Conservation (phyloP, 2,113 vertebrate species). For the Gallinago undulata region DNA sequence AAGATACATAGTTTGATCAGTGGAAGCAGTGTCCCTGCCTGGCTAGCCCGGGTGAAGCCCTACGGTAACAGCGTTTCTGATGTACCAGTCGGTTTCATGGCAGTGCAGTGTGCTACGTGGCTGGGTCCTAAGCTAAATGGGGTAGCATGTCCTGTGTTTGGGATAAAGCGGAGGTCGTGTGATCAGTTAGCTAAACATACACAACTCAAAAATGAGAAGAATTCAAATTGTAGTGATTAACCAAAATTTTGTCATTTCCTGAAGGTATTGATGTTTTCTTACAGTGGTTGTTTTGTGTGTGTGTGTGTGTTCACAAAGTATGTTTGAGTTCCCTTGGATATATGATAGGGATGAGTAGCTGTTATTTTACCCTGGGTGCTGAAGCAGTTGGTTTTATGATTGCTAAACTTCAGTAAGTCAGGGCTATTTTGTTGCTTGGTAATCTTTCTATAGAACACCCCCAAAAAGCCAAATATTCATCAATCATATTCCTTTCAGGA, state of each 20-base stretch:
- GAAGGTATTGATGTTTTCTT: neutral
- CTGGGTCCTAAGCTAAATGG: too few relatives aligned
- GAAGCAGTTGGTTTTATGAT: neutral
- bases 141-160: neutral
- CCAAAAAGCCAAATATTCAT: neutral
- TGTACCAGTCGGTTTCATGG: neutral
- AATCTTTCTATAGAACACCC: neutral
- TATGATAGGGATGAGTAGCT: neutral
- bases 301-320: neutral
- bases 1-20: neutral
- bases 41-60: neutral
- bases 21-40: neutral
- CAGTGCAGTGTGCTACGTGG: neutral
- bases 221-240: neutral
- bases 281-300: rapidly evolving
- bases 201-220: neutral
- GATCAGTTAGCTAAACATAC: neutral
- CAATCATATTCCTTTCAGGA: neutral
- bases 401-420: neutral
- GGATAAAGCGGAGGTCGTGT: neutral
- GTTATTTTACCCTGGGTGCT: neutral
- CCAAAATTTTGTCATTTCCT: neutral
- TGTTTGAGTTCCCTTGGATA: neutral
- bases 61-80: neutral
- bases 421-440: neutral